Conservation (phyloP, 2,113 vertebrate species). For the Alethe diademata region DNA sequence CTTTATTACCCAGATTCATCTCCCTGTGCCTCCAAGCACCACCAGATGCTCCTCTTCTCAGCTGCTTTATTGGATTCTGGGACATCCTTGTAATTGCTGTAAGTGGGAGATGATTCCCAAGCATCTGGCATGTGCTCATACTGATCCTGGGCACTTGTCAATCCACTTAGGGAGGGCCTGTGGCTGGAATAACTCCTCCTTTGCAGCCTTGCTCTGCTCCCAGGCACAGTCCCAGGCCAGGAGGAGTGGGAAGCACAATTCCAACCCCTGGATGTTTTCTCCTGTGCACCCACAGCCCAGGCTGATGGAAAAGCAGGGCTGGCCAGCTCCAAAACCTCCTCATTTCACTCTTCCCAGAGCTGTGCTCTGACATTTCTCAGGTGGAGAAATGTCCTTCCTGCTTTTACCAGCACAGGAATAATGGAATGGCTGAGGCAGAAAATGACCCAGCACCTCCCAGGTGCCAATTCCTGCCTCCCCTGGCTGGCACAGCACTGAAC, state of each 20-base stretch:
- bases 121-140: not conserved
- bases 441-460: not conserved
- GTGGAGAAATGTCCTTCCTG: not conserved
- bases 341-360: not conserved
- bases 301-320: no score
- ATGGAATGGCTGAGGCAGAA: not conserved
- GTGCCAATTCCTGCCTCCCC: not conserved
- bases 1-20: not conserved
- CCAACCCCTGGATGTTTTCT: not conserved
- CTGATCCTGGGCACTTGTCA: not conserved
- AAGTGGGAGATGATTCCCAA: conserved; percentile 24
- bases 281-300: not conserved
- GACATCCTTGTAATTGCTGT: conserved; percentile 6
- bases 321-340: not conserved
- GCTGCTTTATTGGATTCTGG: conserved; percentile 16
- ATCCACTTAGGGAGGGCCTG: not conserved
- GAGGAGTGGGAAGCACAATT: not conserved
- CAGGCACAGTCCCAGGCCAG: not conserved
- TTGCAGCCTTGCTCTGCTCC: not conserved
- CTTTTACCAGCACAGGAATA: not conserved
- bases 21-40: not conserved
- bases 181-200: not conserved
- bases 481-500: not conserved
- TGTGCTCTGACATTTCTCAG: not conserved
- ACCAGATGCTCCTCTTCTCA: conserved; percentile 1